Evolutionary conservation across 2,888 invertebrate species (phyloP).

Genomic region (Microctonus hyperodae): DNA sequence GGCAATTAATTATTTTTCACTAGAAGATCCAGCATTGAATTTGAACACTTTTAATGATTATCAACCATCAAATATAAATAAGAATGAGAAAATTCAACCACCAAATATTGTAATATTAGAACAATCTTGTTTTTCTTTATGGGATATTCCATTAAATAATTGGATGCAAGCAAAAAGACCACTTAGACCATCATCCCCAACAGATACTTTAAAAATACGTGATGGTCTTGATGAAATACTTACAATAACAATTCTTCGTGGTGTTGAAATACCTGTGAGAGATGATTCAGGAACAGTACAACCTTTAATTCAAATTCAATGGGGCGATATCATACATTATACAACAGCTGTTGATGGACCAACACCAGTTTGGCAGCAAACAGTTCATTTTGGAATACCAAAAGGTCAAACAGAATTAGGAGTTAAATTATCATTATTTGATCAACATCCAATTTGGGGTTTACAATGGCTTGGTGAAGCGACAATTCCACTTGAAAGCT

Average conservation of each 20-base stretch:
- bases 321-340: slow-evolving; percentile 48
- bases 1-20: slow-evolving; percentile 48
- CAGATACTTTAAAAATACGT: slow-evolving; percentile 36
- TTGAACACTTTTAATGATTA: not conserved
- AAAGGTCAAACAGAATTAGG: slow-evolving; percentile 46
- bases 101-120: slow-evolving; percentile 54
- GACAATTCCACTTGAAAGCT: slow-evolving; percentile 53
- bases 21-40: slow-evolving; percentile 45
- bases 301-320: slow-evolving; percentile 57
- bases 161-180: slow-evolving; percentile 51
- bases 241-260: slow-evolving; percentile 54
- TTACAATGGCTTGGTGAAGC: slow-evolving; percentile 60
- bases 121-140: slow-evolving; percentile 49
- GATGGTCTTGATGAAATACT: slow-evolving; percentile 51
- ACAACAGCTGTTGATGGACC: slow-evolving; percentile 56
- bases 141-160: slow-evolving; percentile 50
- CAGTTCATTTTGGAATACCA: slow-evolving; percentile 54
- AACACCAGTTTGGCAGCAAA: slow-evolving; percentile 60
- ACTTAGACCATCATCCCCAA: slow-evolving; percentile 44
- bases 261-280: slow-evolving; percentile 59
- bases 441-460: slow-evolving; percentile 61
- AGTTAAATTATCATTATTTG: slow-evolving; percentile 56
- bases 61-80: not conserved
- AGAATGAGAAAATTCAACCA: slow-evolving; percentile 37
- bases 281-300: slow-evolving; percentile 59